Base-by-base conservation (phyloP, 2,888 invertebrate species). In the Acronicta psi region DNA sequence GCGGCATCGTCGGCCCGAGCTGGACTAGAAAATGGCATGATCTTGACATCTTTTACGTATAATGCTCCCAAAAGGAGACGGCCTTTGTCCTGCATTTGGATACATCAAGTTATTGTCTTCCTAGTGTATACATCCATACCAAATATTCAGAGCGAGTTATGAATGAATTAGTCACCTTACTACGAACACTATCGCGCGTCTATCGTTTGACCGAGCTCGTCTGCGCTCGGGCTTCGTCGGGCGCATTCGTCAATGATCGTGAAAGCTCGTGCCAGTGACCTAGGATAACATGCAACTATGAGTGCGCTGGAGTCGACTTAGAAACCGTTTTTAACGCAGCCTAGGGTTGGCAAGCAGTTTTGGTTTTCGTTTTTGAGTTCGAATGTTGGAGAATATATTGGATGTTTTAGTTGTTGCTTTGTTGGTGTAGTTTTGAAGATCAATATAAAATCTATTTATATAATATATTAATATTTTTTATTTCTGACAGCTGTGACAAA, bases 211-310 rank as follows among this genome's bases (percentile, higher is more conserved):
- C 62, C 62, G 50, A 51, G 69, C 40, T 23, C 64, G 71, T 60
- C 62, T 69, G 63, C 65, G 72, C 61, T 85, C 85, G 85, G 83
- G 55, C 66, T 67, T 66, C 69, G 67, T 87, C 86, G 87, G 79
- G 49, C n/a, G 43, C 56, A 56, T 45, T 83, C 85, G 86, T 79
- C 68, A 59, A 73, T 57, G 74, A 61, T 81, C 89, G 86, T 74
- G 66, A 69, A 67, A 80, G 83, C 74, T 80, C 73, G 75, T 75
- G 76, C 75, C 84, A 91, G 82, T 90, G 91, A 91, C 91, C 91
- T 89, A 88, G 81, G 86, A 67, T 79, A 86, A 85, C 81, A 75
- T 75, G 69, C 71, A 70, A 74, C 75, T 75, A 75, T 70, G 75
- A 67, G 62, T 75, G 76, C 71, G 77, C 68, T 43, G 49, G 65